Percentiles rank a stretch among this genome's conserved stretches.
Evolutionary conservation across 2,797 vertebrate species (phyloP).

Genomic region (Galago senegalensis): DNA sequence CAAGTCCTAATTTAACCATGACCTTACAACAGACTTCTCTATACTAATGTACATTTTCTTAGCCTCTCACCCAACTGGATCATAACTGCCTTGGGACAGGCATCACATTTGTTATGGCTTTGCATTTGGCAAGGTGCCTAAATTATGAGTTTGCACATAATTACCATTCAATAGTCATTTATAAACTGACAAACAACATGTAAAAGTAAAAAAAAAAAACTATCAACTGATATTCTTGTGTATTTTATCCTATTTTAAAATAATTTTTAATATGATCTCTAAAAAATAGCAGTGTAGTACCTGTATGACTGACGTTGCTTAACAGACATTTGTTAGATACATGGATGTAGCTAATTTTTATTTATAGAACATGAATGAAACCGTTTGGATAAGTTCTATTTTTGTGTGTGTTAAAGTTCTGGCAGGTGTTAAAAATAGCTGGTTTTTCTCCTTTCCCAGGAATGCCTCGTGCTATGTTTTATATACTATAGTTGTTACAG

Average conservation of each 20-base stretch:
- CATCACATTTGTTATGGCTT: background rate
- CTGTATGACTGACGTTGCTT: background rate
- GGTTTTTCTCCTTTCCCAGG: background rate
- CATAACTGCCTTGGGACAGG: background rate
- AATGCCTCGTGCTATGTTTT: background rate
- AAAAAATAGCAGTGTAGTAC: background rate
- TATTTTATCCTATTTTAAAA: background rate
- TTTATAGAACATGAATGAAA: background rate
- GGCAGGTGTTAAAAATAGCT: background rate
- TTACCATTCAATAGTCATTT: background rate
- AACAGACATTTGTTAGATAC: background rate
- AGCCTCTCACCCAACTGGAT: background rate
- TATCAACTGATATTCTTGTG: background rate
- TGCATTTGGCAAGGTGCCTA: background rate
- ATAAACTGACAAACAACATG: background rate
- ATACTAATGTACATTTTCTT: background rate
- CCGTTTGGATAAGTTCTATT: background rate
- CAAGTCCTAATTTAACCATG: conserved; percentile 29
- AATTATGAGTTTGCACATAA: background rate
- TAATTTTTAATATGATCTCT: background rate
- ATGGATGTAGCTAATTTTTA: background rate
- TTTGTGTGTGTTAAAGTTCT: background rate
- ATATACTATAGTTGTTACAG: background rate
- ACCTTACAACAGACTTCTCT: background rate
- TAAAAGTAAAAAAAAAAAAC: conserved; percentile 21